These are phyloP conservation scores for Hesperia comma DNA, from an alignment of 2,888 invertebrate species.

Conservation along the genomic window DNA sequence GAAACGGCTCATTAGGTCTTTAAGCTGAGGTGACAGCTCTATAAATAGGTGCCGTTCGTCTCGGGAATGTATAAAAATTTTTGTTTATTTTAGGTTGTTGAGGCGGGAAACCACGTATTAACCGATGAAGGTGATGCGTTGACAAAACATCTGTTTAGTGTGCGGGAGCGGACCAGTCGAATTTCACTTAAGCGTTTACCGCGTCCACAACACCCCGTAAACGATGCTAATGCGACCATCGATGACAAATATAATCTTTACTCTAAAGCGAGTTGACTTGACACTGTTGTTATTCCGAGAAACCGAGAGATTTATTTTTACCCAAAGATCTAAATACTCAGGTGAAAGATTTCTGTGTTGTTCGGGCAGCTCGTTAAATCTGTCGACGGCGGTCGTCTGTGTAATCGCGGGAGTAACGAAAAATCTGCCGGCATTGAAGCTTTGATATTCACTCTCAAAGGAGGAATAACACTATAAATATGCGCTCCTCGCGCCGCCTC, in stretches of 20 bases:
- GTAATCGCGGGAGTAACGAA: slow-evolving; percentile 82
- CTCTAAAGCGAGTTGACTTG: slow-evolving; percentile 77
- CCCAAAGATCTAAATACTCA: slow-evolving; percentile 82
- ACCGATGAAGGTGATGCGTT: slow-evolving; percentile 51
- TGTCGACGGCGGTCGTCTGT: slow-evolving; percentile 68
- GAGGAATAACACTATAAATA: slow-evolving; percentile 67
- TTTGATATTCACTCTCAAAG: slow-evolving; percentile 76
- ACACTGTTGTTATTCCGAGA: slow-evolving; percentile 81
- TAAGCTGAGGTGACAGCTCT: slow-evolving; percentile 78
- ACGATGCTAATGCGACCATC: slow-evolving; percentile 58
- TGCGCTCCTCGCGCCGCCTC: slow-evolving; percentile 13
- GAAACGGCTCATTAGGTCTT: slow-evolving; percentile 81
- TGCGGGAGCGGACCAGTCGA: slow-evolving; percentile 47
- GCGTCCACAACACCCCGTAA: slow-evolving; percentile 58
- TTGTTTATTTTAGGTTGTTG: slow-evolving; percentile 67
- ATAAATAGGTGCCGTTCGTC: slow-evolving; percentile 70
- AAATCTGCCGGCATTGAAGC: slow-evolving; percentile 69
- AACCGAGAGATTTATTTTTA: slow-evolving; percentile 80
- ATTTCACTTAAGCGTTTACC: slow-evolving; percentile 67
- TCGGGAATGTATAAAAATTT: slow-evolving; percentile 60
- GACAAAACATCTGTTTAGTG: slow-evolving; percentile 76
- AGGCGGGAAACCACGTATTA: slow-evolving; percentile 47
- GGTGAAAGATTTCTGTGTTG: slow-evolving; percentile 81
- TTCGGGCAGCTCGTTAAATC: slow-evolving; percentile 75
- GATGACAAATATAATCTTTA: slow-evolving; percentile 83